Evolutionary conservation across 2,888 invertebrate genomes (phyloP).

Genomic region (Hybos culiciformis): DNA sequence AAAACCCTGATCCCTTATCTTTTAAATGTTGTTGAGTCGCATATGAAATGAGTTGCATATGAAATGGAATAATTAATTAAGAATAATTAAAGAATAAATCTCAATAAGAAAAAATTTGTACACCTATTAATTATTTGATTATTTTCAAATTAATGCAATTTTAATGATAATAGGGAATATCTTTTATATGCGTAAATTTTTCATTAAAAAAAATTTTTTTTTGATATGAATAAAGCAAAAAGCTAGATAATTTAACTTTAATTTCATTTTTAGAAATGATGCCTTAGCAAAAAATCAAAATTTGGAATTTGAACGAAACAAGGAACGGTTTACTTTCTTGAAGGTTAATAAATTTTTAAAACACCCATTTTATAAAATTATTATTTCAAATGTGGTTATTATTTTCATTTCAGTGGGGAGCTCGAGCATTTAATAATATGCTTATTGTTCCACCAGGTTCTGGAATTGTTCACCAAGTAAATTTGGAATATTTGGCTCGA

Average conservation of each 20-base stretch:
- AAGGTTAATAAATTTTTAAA: slow-evolving; percentile 47
- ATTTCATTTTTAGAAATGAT: slow-evolving; percentile 50
- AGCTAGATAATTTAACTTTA: too few species aligned
- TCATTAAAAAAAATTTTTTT: not conserved
- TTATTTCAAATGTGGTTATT: slow-evolving; percentile 11
- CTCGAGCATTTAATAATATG: slow-evolving; percentile 90
- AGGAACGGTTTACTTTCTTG: slow-evolving; percentile 87
- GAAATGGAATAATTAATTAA: too few species aligned
- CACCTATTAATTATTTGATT: too few species aligned
- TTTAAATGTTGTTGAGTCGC: too few species aligned
- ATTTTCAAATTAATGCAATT: too few species aligned
- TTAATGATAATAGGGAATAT: too few species aligned
- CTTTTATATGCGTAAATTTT: not conserved
- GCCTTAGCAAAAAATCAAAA: slow-evolving; percentile 86
- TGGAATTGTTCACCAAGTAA: slow-evolving; percentile 97
- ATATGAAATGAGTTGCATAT: too few species aligned
- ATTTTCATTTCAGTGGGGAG: slow-evolving; percentile 74
- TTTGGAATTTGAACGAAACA: slow-evolving; percentile 88
- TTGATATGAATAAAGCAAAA: too few species aligned
- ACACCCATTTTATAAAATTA: slow-evolving; percentile 1
- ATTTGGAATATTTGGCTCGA: slow-evolving; percentile 83
- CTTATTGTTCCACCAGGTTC: slow-evolving; percentile 95
- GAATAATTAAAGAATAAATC: too few species aligned
- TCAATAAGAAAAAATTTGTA: too few species aligned
- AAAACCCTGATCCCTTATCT: too few species aligned